Base-by-base conservation (phyloP, 2,113 vertebrate genomes). In the Castor canadensis region DNA sequence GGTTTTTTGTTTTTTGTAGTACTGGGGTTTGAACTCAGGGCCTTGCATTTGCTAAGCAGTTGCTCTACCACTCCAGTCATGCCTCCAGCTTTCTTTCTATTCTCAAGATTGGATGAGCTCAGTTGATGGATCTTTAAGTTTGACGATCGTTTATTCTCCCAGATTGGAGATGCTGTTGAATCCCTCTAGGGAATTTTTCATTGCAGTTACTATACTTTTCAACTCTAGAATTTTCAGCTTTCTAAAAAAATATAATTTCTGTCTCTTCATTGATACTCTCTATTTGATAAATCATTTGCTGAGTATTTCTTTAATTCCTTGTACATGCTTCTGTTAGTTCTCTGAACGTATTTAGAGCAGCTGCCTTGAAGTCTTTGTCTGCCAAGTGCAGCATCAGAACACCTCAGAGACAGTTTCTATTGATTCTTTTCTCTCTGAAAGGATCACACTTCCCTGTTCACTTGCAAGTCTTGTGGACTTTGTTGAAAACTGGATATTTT, bases 401-500 rank as follows among this genome's bases (percentile, higher is more conserved):
- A 52, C 72, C 30, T 58, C 54, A 62, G 40, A 92, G 43, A 35
- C 38, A n/a, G n/a, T 80, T 93, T 88, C 60, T 89, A 32, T 52
- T 22, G 54, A 32, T 11, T 71, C 72, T 66, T 73, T n/a, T 35
- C 62, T 35, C n/a, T 49, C 62, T 52, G 60, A 90, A 45, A 58
- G 76, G 54, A 81, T 75, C n/a, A 67, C n/a, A 20, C 11, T n/a
- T 79, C 71, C 54, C 13, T 66, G n/a, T 72, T 93, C 94, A 66
- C 73, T 77, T 64, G 49, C 38, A 38, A 66, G 38, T 45, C 80
- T 89, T 95, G 24, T 62, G 28, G 40, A 52, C 54, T 96, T 81
- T 89, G 56, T 82, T 97, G 81, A 82, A 94, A 96, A 82, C 17
- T 79, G 52, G 60, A 56, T 52, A 69, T 77, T 92, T 95, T 88